Conservation (phyloP, 2,113 vertebrate species). For the Micronycteris hirsuta region DNA sequence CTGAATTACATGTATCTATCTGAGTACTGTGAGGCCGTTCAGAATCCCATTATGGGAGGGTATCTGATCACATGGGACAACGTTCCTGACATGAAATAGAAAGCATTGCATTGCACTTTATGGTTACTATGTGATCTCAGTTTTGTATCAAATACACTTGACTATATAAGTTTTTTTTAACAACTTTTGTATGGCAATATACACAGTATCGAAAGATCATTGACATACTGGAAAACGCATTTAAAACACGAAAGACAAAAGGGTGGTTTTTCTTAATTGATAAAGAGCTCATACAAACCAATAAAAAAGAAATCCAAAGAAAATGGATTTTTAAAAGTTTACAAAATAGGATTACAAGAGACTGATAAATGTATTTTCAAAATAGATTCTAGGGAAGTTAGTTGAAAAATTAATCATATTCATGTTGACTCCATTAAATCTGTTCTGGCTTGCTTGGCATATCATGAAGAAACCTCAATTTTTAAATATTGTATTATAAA, state of each 20-base stretch:
- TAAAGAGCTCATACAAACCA: conserved; percentile 22
- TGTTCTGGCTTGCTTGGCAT: not conserved
- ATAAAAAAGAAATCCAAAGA: not conserved
- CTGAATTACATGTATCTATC: not conserved
- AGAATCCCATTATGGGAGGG: not conserved
- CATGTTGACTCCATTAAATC: not conserved
- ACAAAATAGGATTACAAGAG: not conserved
- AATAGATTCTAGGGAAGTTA: not conserved
- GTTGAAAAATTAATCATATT: conserved; percentile 20
- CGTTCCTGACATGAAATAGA: not conserved
- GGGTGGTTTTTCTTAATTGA: not conserved
- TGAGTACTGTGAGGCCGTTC: not conserved
- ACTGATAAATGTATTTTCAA: not conserved
- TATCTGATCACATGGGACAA: not conserved
- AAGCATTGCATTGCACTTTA: not conserved
- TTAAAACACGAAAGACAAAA: not conserved
- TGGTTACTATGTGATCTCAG: not conserved
- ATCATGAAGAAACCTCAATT: not conserved
- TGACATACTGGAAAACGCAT: not conserved
- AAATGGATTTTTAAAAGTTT: not conserved
- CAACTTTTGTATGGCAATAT: not conserved
- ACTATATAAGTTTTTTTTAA: not conserved
- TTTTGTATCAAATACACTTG: not conserved
- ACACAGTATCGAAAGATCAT: not conserved
- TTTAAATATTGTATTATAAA: conserved; percentile 1